Evolutionary conservation across 2,113 vertebrate genomes (phyloP).

Genomic region (Rhagologus leucostigma): DNA sequence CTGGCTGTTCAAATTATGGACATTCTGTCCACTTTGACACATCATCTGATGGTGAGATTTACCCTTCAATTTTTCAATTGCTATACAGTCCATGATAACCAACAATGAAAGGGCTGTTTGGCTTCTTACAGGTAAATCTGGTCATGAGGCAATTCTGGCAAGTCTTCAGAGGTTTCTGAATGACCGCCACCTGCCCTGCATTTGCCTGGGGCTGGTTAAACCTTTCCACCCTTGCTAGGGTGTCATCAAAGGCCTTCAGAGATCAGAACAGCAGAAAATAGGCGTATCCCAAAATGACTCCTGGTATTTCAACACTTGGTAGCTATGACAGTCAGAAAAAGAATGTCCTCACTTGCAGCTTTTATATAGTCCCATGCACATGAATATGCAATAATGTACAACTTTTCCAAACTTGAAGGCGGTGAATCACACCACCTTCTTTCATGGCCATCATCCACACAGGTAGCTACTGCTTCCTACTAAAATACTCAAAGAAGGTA

Average conservation of each 20-base stretch:
- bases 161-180: background rate
- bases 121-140: background rate
- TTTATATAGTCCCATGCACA: background rate
- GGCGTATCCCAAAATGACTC: constrained; percentile 13
- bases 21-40: background rate
- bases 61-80: background rate
- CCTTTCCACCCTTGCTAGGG: background rate
- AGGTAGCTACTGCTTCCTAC: background rate
- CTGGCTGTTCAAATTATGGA: background rate
- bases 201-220: constrained; percentile 22
- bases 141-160: background rate
- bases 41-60: background rate
- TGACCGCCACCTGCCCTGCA: background rate
- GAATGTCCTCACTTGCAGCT: constrained; percentile 41
- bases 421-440: background rate
- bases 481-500: background rate
- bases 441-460: background rate
- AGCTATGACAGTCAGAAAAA: constrained; percentile 19
- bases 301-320: constrained; percentile 1
- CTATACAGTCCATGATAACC: background rate
- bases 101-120: background rate
- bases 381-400: background rate
- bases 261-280: background rate
- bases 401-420: background rate
- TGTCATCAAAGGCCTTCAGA: constrained; percentile 35